A percentile compares a stretch with the other conserved stretches of the same genome.
Conservation (phyloP, 2,797 vertebrate genomes). For the Cyprinella venusta region DNA sequence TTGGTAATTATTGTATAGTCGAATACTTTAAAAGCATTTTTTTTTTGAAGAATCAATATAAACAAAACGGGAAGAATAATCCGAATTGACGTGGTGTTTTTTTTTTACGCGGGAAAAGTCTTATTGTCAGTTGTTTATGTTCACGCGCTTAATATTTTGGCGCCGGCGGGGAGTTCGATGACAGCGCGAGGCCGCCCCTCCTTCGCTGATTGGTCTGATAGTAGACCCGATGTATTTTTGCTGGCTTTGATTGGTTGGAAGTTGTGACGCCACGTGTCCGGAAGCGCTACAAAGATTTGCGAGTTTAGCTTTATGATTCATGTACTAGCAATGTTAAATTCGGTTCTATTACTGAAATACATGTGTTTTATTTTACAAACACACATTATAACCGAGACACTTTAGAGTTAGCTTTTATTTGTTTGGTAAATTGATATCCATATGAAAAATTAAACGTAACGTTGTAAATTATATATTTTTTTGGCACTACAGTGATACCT, state of each 20-base stretch:
- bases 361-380: neutral
- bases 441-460: neutral
- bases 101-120: neutral
- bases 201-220: constrained; percentile 67
- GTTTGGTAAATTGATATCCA: neutral
- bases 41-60: no score
- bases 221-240: neutral
- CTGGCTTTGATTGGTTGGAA: neutral
- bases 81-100: neutral
- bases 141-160: constrained; percentile 67
- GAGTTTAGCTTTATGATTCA: neutral
- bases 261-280: neutral
- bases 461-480: no score
- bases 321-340: neutral
- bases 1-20: neutral
- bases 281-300: neutral
- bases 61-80: accelerated
- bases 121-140: constrained; percentile 12
- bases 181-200: constrained; percentile 31
- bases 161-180: constrained; percentile 76
- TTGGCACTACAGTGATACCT: no score
- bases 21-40: neutral
- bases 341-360: neutral
- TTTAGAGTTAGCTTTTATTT: neutral
- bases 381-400: neutral